These are phyloP conservation scores for Drosophila kambysellisi DNA, from an alignment of 2,888 invertebrate genomes.

Conservation along the genomic window DNA sequence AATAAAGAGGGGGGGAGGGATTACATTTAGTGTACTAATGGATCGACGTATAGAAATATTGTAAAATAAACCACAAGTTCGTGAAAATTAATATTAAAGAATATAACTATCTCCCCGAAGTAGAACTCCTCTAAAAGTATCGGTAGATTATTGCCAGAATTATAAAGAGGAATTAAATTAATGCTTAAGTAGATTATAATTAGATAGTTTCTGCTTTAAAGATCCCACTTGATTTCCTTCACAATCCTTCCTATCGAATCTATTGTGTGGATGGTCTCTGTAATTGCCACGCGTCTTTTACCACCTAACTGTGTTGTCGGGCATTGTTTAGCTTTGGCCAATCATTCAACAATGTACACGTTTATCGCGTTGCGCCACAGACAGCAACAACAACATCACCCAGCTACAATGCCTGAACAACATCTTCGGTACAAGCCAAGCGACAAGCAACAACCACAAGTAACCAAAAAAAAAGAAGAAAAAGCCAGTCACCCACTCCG, in stretches of 20 bases:
- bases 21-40: not conserved
- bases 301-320: not conserved
- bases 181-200: no score
- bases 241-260: not conserved
- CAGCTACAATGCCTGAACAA: slow-evolving; percentile 6
- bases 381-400: slow-evolving; percentile 17
- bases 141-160: no score
- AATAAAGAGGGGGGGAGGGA: no score
- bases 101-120: not conserved
- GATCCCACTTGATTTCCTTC: not conserved
- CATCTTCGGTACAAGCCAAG: slow-evolving; percentile 19
- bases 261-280: not conserved
- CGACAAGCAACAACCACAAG: slow-evolving; percentile 8
- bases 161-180: no score
- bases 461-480: slow-evolving; percentile 11
- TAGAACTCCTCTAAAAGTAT: no score
- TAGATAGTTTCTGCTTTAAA: not conserved
- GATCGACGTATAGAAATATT: not conserved
- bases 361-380: slow-evolving; percentile 37
- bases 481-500: slow-evolving; percentile 57
- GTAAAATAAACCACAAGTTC: not conserved
- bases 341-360: slow-evolving; percentile 37
- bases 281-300: slow-evolving; percentile 2
- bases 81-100: not conserved
- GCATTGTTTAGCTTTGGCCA: slow-evolving; percentile 20